Evolutionary conservation across 2,113 vertebrate genomes (phyloP), one percentile per base, ranked within the genome.

Genomic region (Tachysurus fulvidraco): DNA sequence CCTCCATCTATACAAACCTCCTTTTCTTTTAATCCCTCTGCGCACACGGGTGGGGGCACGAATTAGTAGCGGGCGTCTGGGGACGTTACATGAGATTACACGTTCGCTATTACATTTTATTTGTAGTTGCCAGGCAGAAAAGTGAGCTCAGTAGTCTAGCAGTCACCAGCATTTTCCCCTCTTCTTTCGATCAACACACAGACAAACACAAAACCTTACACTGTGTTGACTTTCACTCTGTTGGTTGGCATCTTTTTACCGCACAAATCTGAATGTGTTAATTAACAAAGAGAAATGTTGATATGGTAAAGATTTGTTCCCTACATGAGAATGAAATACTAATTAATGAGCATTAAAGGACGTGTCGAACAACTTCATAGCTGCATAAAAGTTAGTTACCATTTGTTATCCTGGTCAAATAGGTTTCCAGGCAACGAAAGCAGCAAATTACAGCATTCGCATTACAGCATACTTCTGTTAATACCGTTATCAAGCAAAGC

Each of bases 1-100:
- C 93, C 92, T n/a, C 57, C 4, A 28, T 62, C 71, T 77, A 60
- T 13, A 80, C 85, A 84, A 60, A 64, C n/a, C 11, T 12, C 6
- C n/a, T 81, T 88, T 57, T 13, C 73, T 79, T 78, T 65, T 25
- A 50, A 12, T 54, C 25, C 65, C 28, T 88, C 57, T 44, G 44
- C 77, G n/a, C 73, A 54, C 54, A 76, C 30, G 52, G 52, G 52
- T 36, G 3, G 55, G 30, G 55, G 60, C 55, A 60, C n/a, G n/a
- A 60, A 60, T 81, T 60, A 23, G 19, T 25, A 60, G 30, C 9
- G 1, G 21, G 21, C 1, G 36, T 23, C 78, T 11, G 4, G 28
- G 78, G 78, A 81, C 5, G 10, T 81, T 25, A 60, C 77, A 57
- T 21, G 28, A 79, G 52, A 36, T 57, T 79, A 57, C 36, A 25